Conservation (phyloP, 2,113 vertebrate genomes). For the Silurus glanis region DNA sequence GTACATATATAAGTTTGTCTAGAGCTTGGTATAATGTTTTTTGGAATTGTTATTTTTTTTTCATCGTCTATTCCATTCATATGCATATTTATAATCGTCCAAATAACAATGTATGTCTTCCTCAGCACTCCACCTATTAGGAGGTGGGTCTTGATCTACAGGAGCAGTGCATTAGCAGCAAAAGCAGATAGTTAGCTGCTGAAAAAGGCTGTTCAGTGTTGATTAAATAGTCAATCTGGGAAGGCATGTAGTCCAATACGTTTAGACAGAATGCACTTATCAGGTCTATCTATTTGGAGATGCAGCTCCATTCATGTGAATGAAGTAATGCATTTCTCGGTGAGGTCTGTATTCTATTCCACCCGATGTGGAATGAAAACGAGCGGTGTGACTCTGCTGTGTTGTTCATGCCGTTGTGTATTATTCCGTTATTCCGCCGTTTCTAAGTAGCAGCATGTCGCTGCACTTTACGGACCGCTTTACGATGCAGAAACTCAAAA, state of each 20-base stretch:
- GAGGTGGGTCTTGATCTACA: not conserved
- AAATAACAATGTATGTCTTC: not conserved
- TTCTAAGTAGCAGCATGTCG: not conserved
- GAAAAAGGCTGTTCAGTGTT: not conserved
- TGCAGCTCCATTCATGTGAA: not conserved
- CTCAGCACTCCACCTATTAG: not conserved
- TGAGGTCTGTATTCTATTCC: not conserved
- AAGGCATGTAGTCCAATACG: not conserved
- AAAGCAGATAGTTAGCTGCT: not conserved
- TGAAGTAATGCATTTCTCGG: not conserved
- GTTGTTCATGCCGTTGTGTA: not conserved
- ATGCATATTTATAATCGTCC: not conserved
- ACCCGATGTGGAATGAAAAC: not conserved
- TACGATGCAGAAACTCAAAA: slow-evolving; percentile 26
- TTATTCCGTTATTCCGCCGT: not conserved
- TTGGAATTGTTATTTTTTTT: not conserved
- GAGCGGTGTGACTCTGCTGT: not conserved
- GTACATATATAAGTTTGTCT: too few relatives aligned
- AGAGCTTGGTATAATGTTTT: not conserved
- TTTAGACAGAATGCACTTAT: not conserved
- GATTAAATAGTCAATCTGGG: not conserved
- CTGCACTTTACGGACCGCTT: not conserved
- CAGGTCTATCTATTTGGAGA: not conserved
- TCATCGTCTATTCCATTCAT: not conserved
- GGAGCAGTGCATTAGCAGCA: not conserved